Evolutionary conservation across 2,888 invertebrate genomes (phyloP).

Genomic region (Eucera pruinosa): DNA sequence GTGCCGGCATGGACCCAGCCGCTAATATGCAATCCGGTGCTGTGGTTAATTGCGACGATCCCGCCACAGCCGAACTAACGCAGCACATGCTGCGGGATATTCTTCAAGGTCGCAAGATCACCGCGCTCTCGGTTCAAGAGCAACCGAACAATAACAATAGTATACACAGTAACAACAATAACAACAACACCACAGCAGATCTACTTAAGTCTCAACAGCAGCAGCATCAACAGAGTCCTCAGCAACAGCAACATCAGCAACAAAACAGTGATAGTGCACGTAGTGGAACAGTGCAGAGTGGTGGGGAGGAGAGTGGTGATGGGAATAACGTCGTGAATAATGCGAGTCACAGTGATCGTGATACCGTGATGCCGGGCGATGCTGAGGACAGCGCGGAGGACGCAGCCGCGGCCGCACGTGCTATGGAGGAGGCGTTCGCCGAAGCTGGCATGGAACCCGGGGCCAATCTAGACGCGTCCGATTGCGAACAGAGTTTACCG

Average conservation of each 20-base stretch:
- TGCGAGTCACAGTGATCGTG: conserved; percentile 81
- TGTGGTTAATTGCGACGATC: conserved; percentile 86
- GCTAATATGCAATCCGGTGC: conserved; percentile 83
- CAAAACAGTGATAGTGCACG: conserved; percentile 83
- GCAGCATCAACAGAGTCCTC: conserved; percentile 85
- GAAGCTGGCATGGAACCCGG: conserved; percentile 87
- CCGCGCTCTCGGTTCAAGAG: conserved; percentile 90
- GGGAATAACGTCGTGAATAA: conserved; percentile 79
- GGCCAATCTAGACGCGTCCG: conserved; percentile 82
- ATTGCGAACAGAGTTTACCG: conserved; percentile 82
- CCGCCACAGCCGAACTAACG: conserved; percentile 86
- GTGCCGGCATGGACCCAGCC: conserved; percentile 84
- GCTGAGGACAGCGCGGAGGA: conserved; percentile 84
- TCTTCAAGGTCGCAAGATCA: conserved; percentile 94
- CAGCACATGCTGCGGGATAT: conserved; percentile 96
- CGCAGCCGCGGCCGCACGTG: conserved; percentile 84
- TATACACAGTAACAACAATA: conserved; percentile 85
- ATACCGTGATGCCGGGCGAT: conserved; percentile 82
- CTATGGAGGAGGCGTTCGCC: conserved; percentile 87
- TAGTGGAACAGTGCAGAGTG: conserved; percentile 83
- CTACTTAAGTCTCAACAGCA: conserved; percentile 84
- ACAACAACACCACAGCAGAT: conserved; percentile 85
- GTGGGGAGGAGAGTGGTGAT: conserved; percentile 82
- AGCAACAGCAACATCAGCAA: conserved; percentile 75
- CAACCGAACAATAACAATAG: conserved; percentile 86